Conservation (phyloP, 1,140 invertebrate species). For the Drosophila pseudoobscura region DNA sequence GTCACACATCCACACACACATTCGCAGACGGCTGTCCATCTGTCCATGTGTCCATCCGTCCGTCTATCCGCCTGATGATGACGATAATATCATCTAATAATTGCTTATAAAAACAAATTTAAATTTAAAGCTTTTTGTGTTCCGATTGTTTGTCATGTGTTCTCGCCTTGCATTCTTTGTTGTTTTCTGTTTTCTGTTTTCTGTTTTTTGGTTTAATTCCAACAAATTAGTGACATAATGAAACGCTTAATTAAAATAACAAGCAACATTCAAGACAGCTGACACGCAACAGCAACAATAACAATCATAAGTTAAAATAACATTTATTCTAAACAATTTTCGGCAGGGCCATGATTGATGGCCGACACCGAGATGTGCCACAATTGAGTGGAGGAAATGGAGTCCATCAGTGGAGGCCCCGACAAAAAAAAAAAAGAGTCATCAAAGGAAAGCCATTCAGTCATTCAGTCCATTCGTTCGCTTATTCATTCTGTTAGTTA, state of each 20-base stretch:
- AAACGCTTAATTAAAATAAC: conserved; percentile 80
- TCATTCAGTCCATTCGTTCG: conserved; percentile 29
- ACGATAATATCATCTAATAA: conserved; percentile 25
- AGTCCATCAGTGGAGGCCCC: conserved; percentile 21
- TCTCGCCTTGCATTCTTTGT: background rate
- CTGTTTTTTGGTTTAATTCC: conserved; percentile 40
- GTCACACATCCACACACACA: background rate
- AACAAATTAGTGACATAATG: conserved; percentile 75
- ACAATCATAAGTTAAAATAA: conserved; percentile 44
- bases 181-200: background rate
- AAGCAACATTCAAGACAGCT: conserved; percentile 58
- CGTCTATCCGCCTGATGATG: background rate
- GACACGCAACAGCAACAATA: conserved; percentile 66
- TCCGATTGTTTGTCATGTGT: conserved; percentile 31
- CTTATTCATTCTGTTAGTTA: conserved; percentile 45
- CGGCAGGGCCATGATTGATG: conserved; percentile 64
- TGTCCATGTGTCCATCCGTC: background rate
- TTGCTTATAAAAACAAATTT: conserved; percentile 27
- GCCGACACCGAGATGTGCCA: conserved; percentile 31
- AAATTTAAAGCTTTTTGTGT: conserved; percentile 9
- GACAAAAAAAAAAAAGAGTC: conserved; percentile 53
- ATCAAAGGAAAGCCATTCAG: conserved; percentile 57
- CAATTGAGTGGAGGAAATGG: conserved; percentile 47
- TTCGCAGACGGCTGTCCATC: background rate
- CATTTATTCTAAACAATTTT: conserved; percentile 62